Evolutionary conservation across 2,888 invertebrate genomes (phyloP).

Genomic region (Drosophila ochracea): DNA sequence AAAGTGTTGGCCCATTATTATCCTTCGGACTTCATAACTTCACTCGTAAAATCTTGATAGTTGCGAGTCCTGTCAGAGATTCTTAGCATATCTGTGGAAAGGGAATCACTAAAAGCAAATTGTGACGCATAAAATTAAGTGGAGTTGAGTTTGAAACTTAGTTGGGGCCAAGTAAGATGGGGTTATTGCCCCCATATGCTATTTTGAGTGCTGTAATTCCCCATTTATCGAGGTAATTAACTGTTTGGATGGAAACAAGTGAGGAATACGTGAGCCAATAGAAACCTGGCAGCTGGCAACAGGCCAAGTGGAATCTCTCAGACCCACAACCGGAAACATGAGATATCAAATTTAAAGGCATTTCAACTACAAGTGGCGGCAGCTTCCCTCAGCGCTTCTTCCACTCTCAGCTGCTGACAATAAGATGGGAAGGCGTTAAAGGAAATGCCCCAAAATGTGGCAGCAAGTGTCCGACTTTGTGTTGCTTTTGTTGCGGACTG

Average conservation of each 20-base stretch:
- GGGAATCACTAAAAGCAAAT: conserved; percentile 39
- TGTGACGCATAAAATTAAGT: conserved; percentile 53
- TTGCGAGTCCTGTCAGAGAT: conserved; percentile 19
- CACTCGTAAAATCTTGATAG: conserved; percentile 70
- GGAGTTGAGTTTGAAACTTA: conserved; percentile 17
- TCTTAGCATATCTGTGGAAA: conserved; percentile 4
- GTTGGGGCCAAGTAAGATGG: conserved; percentile 21
- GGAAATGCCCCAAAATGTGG: conserved; percentile 61
- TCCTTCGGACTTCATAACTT: conserved; percentile 84
- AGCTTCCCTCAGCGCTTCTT: background rate
- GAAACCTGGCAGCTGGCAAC: conserved; percentile 27
- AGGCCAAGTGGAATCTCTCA: conserved; percentile 27
- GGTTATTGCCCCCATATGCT: conserved; percentile 47
- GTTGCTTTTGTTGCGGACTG: conserved; percentile 47
- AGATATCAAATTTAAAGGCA: conserved; percentile 44
- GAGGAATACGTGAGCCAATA: conserved; percentile 55
- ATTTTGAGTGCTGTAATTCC: conserved; percentile 40
- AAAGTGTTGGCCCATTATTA: conserved; percentile 85
- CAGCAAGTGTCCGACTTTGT: conserved; percentile 33
- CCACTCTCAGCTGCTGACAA: conserved; percentile 35
- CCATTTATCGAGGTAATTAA: conserved; percentile 76
- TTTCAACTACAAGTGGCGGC: conserved; percentile 48
- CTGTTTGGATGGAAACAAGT: conserved; percentile 27
- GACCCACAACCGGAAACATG: conserved; percentile 1
- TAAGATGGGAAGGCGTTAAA: conserved; percentile 25